These are phyloP conservation scores for Syncerus caffer DNA, from an alignment of 2,797 vertebrate genomes.

Conservation along the genomic window DNA sequence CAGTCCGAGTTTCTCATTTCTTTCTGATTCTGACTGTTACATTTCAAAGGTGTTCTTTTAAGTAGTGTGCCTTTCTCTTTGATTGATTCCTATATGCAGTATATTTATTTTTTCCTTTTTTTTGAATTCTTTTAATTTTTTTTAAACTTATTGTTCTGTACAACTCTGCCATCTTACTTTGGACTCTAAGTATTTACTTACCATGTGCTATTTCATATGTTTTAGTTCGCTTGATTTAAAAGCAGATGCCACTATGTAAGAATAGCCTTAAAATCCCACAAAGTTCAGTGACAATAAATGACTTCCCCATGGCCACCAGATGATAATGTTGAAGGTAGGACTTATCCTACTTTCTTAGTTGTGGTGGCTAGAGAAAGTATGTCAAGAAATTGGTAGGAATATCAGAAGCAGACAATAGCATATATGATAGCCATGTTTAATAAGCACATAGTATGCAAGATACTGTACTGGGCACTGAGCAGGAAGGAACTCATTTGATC, in stretches of 20 bases:
- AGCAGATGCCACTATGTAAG: neutral
- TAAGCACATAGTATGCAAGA: neutral
- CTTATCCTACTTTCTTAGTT: neutral
- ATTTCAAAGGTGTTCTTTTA: neutral
- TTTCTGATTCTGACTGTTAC: neutral
- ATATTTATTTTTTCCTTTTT: neutral
- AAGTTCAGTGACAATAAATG: neutral
- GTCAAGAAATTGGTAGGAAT: neutral
- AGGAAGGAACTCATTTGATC: conserved; percentile 36
- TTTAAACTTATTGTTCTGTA: neutral
- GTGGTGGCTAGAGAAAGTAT: neutral
- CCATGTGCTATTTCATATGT: neutral
- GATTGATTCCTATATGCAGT: neutral
- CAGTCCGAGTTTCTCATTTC: neutral
- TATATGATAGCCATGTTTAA: neutral
- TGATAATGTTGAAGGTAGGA: neutral
- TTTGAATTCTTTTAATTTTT: neutral
- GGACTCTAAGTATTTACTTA: neutral
- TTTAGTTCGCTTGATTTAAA: neutral
- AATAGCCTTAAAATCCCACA: neutral
- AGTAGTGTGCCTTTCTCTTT: neutral
- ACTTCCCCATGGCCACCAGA: neutral
- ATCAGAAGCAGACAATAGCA: neutral
- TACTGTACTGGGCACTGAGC: neutral
- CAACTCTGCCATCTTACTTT: neutral